Evolutionary conservation across 2,888 invertebrate genomes (phyloP).

Genomic region (Ornithoptera priamus): DNA sequence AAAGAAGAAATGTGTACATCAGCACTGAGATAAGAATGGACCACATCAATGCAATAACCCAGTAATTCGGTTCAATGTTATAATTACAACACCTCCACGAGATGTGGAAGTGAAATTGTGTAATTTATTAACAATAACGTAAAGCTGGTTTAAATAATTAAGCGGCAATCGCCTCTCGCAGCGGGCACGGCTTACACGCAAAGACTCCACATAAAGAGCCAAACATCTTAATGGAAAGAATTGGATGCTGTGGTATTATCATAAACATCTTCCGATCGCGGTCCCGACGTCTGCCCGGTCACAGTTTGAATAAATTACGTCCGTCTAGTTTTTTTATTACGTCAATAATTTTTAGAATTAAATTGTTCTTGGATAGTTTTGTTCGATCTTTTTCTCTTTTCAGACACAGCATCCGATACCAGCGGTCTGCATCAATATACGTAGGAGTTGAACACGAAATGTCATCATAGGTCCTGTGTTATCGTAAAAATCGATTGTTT

Average conservation of each 20-base stretch:
- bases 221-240: conserved; percentile 68
- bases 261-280: conserved; percentile 69
- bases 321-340: conserved; percentile 63
- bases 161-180: conserved; percentile 46
- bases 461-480: conserved; percentile 26
- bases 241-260: conserved; percentile 53
- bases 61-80: no score
- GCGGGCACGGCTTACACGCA: conserved; percentile 47
- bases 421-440: conserved; percentile 38
- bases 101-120: conserved; percentile 12
- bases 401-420: conserved; percentile 42
- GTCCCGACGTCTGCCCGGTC: conserved; percentile 58
- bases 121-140: conserved; percentile 39
- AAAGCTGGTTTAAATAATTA: conserved; percentile 54
- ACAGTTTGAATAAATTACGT: conserved; percentile 69
- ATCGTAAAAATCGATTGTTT: conserved; percentile 64
- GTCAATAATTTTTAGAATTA: conserved; percentile 68
- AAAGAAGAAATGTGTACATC: no score
- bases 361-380: conserved; percentile 53
- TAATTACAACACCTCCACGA: no score
- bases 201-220: conserved; percentile 55
- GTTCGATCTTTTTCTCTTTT: conserved; percentile 41
- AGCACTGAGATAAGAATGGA: no score
- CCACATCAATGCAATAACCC: no score
- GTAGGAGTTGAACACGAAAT: conserved; percentile 40